A percentile compares a stretch with the other conserved stretches of the same genome.
Evolutionary conservation across 1,140 invertebrate genomes (phyloP).

Genomic region (Yoshiicerus persimilis): DNA sequence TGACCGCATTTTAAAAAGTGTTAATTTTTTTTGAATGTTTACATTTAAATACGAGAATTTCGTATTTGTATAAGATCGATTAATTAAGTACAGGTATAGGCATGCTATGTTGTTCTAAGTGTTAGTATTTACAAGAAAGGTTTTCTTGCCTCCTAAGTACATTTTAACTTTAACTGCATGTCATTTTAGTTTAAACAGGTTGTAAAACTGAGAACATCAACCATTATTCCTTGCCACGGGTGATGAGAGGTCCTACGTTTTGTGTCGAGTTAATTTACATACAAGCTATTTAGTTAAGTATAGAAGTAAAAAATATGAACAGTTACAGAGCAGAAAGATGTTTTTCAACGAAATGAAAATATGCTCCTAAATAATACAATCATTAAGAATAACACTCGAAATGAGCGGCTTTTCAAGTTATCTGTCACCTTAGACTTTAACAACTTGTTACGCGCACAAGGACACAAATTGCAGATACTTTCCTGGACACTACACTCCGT

Average conservation of each 20-base stretch:
- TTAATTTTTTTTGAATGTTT: neutral
- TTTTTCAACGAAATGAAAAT: neutral
- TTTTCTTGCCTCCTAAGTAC: neutral
- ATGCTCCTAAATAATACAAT: neutral
- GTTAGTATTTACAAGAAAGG: neutral
- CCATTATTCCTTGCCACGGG: neutral
- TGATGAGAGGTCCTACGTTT: neutral
- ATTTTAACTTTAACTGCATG: neutral
- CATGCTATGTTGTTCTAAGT: neutral
- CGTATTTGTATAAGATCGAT: neutral
- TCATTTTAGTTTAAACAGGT: neutral
- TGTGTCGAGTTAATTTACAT: neutral
- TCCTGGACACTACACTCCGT: slow-evolving; percentile 15
- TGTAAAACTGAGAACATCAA: neutral
- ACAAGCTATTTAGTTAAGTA: neutral
- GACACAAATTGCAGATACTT: neutral
- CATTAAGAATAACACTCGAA: neutral
- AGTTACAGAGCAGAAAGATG: neutral
- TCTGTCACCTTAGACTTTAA: neutral
- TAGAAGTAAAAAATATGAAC: neutral
- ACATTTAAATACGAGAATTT: neutral
- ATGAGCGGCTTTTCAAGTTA: neutral
- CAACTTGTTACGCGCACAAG: slow-evolving; percentile 5
- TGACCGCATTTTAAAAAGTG: neutral
- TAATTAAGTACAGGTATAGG: neutral